Base-by-base conservation (phyloP, 2,113 vertebrate genomes). In the Phocoena sinus region DNA sequence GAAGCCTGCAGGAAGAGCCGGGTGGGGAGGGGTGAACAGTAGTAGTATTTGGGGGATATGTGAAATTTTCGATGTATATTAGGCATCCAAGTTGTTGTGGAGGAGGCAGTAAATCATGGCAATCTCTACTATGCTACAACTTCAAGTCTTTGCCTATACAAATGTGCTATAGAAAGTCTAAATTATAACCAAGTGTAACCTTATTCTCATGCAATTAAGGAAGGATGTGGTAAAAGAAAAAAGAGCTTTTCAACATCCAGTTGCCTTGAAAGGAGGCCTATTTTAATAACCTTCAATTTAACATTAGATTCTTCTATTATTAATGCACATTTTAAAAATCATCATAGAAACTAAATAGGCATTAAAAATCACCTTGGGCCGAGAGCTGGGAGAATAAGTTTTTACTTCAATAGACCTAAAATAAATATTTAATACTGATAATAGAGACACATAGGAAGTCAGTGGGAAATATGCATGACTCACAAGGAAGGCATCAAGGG, bases 321-420 rank as follows among this genome's bases (percentile, higher is more conserved):
- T 95, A 96, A 97, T 92, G 89, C 77, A 96, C 94, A 96, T 94
- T 97, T 97, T 5, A 94, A 91, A 98, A 96, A 96, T 96, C 83
- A 95, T 97, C 81, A 92, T 97, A 96, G 97, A 97, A 98, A 95
- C 95, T 71, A 96, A 96, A 92, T 94, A 94, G 82, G 97, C 70
- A 96, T 97, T 97, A 98, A 94, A 96, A 95, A 93, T 97, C 97
- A 97, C 97, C 97, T 97, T 94, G 89, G 95, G 96, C 89, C 96
- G 65, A 96, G 91, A 95, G 93, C 89, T 84, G 60, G 70, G 89
- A 95, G 96, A 92, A 97, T 97, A 90, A 87, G 93, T 97, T 97
- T 96, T 95, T 97, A 96, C 79, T 97, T 97, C 94, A 97, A 90
- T 94, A 96, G 95, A 73, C 74, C 88, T 95, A 95, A 97, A 97